Evolutionary conservation across 2,888 invertebrate species (phyloP).

Genomic region (Amphiduros pacificus): DNA sequence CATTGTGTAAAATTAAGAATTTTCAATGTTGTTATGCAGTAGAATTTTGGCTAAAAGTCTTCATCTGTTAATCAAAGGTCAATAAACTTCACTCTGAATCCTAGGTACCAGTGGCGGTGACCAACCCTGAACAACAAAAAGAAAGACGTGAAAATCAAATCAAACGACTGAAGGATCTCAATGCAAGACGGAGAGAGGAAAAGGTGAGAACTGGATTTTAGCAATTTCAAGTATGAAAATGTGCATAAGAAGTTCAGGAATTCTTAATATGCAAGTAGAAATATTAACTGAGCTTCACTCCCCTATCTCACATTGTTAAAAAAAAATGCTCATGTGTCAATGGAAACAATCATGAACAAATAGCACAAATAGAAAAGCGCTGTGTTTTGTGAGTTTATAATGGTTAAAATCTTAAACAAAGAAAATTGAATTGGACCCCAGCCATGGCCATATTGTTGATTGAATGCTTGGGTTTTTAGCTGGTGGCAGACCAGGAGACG

Average conservation of each 20-base stretch:
- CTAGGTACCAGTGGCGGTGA: background rate
- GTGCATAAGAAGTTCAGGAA: too few relatives aligned
- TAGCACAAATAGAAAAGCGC: background rate
- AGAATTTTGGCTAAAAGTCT: too few relatives aligned
- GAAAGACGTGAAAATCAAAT: slow-evolving; percentile 86
- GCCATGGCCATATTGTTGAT: too few relatives aligned
- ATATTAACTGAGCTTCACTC: background rate
- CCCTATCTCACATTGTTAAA: background rate
- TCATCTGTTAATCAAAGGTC: too few relatives aligned
- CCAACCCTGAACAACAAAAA: slow-evolving; percentile 66
- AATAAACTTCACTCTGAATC: too few relatives aligned
- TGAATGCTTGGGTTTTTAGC: too few relatives aligned
- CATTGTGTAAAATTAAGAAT: too few relatives aligned
- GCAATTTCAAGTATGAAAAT: background rate
- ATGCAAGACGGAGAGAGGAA: slow-evolving; percentile 83
- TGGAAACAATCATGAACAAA: background rate
- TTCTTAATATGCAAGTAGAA: too few relatives aligned
- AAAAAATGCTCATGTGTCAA: background rate
- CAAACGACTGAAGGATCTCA: slow-evolving; percentile 81
- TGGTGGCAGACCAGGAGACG: slow-evolving; percentile 87
- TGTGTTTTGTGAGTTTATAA: too few relatives aligned
- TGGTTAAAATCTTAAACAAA: too few relatives aligned
- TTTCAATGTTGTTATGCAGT: too few relatives aligned
- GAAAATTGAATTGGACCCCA: too few relatives aligned
- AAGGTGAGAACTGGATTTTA: slow-evolving; percentile 61